A percentile compares a stretch with the other conserved stretches of the same genome.
Evolutionary conservation across 2,113 vertebrate genomes (phyloP).

Genomic region (Connochaetes taurinus): DNA sequence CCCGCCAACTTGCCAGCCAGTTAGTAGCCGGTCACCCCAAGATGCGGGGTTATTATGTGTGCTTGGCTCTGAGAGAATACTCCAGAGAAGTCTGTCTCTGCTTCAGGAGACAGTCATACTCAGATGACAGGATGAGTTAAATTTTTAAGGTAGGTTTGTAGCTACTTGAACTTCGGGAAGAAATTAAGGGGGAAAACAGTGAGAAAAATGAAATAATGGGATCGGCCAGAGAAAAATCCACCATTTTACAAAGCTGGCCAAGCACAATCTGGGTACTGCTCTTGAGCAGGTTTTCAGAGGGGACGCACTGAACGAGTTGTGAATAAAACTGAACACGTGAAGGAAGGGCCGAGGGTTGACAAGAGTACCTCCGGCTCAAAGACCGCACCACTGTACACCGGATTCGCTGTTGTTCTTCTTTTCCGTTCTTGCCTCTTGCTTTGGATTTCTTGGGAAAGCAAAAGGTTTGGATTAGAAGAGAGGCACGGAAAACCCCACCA

Average conservation of each 20-base stretch:
- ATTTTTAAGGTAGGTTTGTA: slow-evolving; percentile 5
- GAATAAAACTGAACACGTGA: background rate
- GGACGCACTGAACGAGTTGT: background rate
- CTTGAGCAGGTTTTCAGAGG: background rate
- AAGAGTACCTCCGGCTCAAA: slow-evolving; percentile 96
- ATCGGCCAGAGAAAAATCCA: background rate
- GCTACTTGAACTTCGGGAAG: background rate
- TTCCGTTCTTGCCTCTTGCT: slow-evolving; percentile 98
- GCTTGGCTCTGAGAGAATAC: slow-evolving; percentile 24
- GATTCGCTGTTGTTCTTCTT: slow-evolving; percentile 97
- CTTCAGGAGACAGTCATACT: background rate
- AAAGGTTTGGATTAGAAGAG: slow-evolving; percentile 70
- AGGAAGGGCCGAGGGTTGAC: background rate
- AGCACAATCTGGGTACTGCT: background rate
- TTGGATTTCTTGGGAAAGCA: slow-evolving; percentile 91
- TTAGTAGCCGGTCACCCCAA: background rate
- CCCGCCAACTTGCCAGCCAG: background rate
- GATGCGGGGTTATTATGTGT: background rate
- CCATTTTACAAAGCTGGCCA: background rate
- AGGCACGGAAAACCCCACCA: background rate
- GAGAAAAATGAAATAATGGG: background rate
- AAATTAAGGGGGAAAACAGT: background rate
- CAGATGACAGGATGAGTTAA: background rate
- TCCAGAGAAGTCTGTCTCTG: slow-evolving; percentile 33
- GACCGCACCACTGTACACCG: slow-evolving; percentile 96